Evolutionary conservation across 1,140 invertebrate genomes (phyloP).

Genomic region (Trichonephila clavipes): DNA sequence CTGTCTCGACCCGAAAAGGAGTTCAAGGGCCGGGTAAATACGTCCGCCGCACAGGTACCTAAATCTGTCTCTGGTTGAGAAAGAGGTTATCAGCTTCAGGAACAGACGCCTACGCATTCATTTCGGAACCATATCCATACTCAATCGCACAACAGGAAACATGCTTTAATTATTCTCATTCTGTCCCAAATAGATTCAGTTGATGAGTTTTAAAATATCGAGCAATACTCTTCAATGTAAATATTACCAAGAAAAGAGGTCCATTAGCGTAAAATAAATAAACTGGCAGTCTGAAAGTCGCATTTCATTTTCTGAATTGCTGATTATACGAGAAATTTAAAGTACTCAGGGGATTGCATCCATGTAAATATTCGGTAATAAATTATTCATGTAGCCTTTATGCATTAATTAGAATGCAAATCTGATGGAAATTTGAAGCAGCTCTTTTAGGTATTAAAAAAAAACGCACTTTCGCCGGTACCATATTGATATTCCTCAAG

Average conservation of each 20-base stretch:
- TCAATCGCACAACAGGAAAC: neutral
- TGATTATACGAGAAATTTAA: neutral
- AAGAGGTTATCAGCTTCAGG: neutral
- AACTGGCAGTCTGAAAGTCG: neutral
- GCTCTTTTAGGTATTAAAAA: neutral
- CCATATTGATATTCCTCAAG: neutral
- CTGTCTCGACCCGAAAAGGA: slow-evolving; percentile 8
- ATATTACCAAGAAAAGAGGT: neutral
- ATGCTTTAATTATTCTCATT: slow-evolving; percentile 22
- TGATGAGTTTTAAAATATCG: slow-evolving; percentile 7
- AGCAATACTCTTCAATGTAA: neutral
- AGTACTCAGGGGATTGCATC: neutral
- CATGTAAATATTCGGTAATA: neutral
- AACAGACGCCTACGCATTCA: neutral
- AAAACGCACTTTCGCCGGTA: neutral
- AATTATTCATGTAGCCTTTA: neutral
- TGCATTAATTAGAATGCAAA: slow-evolving; percentile 9
- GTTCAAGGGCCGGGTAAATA: slow-evolving; percentile 41
- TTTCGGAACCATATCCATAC: neutral
- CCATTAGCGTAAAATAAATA: neutral
- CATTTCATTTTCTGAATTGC: neutral
- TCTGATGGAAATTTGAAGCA: neutral
- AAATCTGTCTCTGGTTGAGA: slow-evolving; percentile 2
- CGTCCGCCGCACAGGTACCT: neutral
- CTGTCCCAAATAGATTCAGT: slow-evolving; percentile 24